These are phyloP conservation scores for Notarius quadriscutis DNA, from an alignment of 2,113 vertebrate species.

Conservation along the genomic window DNA sequence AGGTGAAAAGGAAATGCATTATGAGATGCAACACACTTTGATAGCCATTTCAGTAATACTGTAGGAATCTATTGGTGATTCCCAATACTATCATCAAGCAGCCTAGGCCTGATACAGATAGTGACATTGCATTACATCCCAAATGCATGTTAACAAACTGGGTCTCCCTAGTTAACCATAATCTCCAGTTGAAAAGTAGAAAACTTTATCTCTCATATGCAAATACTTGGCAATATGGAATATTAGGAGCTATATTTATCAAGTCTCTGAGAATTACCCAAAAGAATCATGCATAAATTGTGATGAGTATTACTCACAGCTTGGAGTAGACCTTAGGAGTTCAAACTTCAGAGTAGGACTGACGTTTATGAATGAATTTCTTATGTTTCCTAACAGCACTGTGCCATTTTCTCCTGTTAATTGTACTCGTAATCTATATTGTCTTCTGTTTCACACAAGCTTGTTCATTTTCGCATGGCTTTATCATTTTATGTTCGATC, in stretches of 20 bases:
- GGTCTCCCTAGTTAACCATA: neutral
- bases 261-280: neutral
- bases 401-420: too few species aligned
- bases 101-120: neutral
- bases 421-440: neutral
- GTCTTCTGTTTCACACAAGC: neutral
- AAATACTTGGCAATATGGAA: neutral
- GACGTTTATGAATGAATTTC: neutral
- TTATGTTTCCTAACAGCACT: neutral
- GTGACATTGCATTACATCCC: neutral
- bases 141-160: neutral
- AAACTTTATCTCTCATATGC: neutral
- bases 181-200: neutral
- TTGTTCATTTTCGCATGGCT: neutral
- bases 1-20: neutral
- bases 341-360: neutral
- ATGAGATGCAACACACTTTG: neutral
- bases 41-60: neutral
- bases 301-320: neutral
- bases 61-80: neutral
- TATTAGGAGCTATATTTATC: neutral
- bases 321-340: neutral
- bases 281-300: neutral
- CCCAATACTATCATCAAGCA: neutral
- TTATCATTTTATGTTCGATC: neutral